A percentile compares a stretch with the other conserved stretches of the same genome.
Conservation (phyloP, 2,113 vertebrate species). For the Pseudolaguvia tuberculata region DNA sequence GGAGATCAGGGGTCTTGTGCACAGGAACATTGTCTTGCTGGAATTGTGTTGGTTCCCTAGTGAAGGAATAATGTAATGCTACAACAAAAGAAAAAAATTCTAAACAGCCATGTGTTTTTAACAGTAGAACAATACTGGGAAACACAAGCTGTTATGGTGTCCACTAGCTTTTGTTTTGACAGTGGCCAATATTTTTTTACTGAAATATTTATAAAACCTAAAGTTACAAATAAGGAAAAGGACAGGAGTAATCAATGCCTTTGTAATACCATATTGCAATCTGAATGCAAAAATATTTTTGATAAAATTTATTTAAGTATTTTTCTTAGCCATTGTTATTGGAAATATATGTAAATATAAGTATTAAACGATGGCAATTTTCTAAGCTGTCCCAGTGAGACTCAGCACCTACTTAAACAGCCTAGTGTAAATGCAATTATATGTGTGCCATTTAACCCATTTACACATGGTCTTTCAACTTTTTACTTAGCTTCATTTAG, state of each 20-base stretch:
- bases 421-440: constrained; percentile 35
- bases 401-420: constrained; percentile 6
- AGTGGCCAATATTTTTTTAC: not conserved
- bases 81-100: too few relatives aligned
- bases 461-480: constrained; percentile 34
- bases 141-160: too few relatives aligned
- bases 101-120: too few relatives aligned
- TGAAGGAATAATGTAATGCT: too few relatives aligned
- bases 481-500: constrained; percentile 36
- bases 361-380: not conserved
- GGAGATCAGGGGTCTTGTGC: too few relatives aligned
- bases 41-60: too few relatives aligned
- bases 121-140: too few relatives aligned
- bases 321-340: not conserved
- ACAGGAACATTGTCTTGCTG: too few relatives aligned
- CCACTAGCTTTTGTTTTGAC: too few relatives aligned
- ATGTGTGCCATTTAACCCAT: constrained; percentile 28
- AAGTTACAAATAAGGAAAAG: not conserved
- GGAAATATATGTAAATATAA: not conserved
- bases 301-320: not conserved
- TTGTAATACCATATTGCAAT: not conserved
- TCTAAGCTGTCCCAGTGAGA: not conserved
- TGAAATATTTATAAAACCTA: not conserved
- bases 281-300: not conserved
- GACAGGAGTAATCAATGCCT: not conserved